A percentile compares a stretch with the other conserved stretches of the same genome.
Evolutionary conservation across 2,888 invertebrate genomes (phyloP).

Genomic region (Hybos culiciformis): DNA sequence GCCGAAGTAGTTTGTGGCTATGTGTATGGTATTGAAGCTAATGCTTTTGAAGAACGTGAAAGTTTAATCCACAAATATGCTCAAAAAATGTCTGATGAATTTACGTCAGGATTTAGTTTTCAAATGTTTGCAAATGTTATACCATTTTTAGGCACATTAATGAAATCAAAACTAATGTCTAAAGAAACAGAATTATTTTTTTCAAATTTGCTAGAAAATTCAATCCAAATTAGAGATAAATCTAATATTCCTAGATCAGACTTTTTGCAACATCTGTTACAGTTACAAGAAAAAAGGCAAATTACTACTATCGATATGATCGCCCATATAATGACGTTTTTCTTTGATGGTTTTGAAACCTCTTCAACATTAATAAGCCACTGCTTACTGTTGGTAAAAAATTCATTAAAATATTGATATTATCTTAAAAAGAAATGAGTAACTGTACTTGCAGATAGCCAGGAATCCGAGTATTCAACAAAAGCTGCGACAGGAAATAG

Average conservation of each 20-base stretch:
- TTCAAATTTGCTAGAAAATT: slow-evolving; percentile 20
- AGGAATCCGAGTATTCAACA: slow-evolving; percentile 21
- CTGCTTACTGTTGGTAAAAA: slow-evolving; percentile 23
- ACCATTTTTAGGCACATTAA: slow-evolving; percentile 8
- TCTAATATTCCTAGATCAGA: slow-evolving; percentile 23
- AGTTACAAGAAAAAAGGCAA: slow-evolving; percentile 23
- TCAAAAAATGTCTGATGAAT: not conserved
- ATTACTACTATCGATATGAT: slow-evolving; percentile 19
- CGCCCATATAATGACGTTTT: slow-evolving; percentile 28
- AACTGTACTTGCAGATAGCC: slow-evolving; percentile 18
- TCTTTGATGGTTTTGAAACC: slow-evolving; percentile 31
- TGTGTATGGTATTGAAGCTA: slow-evolving; percentile 35
- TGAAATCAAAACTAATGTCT: slow-evolving; percentile 10
- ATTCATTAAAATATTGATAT: no score
- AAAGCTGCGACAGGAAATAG: slow-evolving; percentile 23
- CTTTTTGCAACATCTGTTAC: slow-evolving; percentile 27
- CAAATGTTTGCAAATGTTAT: not conserved
- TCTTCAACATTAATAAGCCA: slow-evolving; percentile 24
- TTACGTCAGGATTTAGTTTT: not conserved
- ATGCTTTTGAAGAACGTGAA: slow-evolving; percentile 27
- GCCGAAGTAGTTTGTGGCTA: slow-evolving; percentile 36
- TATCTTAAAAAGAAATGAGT: not conserved
- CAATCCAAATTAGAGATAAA: slow-evolving; percentile 21
- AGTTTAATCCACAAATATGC: not conserved
- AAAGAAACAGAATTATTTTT: slow-evolving; percentile 42